Percentiles rank a stretch among this genome's conserved stretches.
These are phyloP conservation scores for Myocastor coypus DNA, from an alignment of 2,113 vertebrate species.

Conservation along the genomic window DNA sequence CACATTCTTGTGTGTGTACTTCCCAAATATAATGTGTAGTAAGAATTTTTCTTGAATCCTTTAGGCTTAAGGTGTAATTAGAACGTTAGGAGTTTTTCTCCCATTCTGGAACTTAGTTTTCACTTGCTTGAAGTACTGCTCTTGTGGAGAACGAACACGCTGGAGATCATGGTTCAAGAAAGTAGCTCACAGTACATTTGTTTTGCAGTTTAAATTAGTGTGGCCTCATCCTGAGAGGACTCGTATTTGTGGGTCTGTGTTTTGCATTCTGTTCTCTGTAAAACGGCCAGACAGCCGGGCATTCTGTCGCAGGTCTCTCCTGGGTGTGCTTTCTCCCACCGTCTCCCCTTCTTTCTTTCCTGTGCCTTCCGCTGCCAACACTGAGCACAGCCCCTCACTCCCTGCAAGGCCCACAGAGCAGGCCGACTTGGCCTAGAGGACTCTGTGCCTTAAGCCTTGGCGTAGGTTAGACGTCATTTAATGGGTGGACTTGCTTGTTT, in stretches of 20 bases:
- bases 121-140: not conserved
- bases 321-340: not conserved
- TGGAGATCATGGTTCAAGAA: not conserved
- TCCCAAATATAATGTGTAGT: rapidly evolving
- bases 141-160: not conserved
- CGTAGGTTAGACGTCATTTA: not conserved
- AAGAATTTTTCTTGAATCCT: not conserved
- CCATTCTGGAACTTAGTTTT: not conserved
- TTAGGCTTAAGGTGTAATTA: not conserved
- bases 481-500: not conserved
- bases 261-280: not conserved
- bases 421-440: not conserved
- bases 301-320: not conserved
- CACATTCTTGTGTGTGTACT: rapidly evolving
- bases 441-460: not conserved
- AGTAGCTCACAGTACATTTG: not conserved
- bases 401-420: rapidly evolving
- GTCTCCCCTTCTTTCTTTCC: rapidly evolving
- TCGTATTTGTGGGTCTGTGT: not conserved
- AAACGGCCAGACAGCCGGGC: rapidly evolving
- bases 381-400: rapidly evolving
- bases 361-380: not conserved
- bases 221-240: not conserved
- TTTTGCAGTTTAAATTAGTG: not conserved
- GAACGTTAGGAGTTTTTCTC: not conserved